Evolutionary conservation across 2,888 invertebrate genomes (phyloP), one percentile per base, ranked within the genome.

Genomic region (Campoplex nolae): DNA sequence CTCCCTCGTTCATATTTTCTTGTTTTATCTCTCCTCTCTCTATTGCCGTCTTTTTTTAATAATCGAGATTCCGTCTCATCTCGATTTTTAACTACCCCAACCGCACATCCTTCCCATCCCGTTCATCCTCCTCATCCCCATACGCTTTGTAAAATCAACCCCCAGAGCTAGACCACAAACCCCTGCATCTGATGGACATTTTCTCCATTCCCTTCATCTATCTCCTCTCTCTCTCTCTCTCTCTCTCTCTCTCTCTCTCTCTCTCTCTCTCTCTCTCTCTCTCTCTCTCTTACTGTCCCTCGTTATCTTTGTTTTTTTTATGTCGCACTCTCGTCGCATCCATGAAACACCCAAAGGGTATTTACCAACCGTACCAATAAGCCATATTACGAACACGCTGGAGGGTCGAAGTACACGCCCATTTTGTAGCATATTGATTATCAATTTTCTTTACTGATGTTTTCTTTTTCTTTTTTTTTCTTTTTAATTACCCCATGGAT

Each of bases 101-200:
- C 67, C 58, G 74, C 74, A 58, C 13, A 58, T 74, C 58, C 56
- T 74, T 74, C 23, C 74, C 58, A 42, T 58, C 58, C 42, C 74
- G 74, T 58, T 42, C n/a, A 54, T 35, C 28, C 78, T 8, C 65
- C 13, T 8, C 23, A 45, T 65, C 32, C 71, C 48, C 56, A 42
- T 76, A 45, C 67, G 76, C 76, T 73, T 68, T 77, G 81, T 42
- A 67, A 73, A 82, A 82, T 82, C 73, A 74, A 73, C 67, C 77
- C 45, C 45, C 77, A 70, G 28, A 83, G 58, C 54, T 70, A 56
- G 42, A 76, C 65, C 75, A 32, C 75, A 28, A 73, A 18, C 38
- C 74, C 42, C 62, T 71, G 23, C 62, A n/a, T 54, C n/a, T 73
- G 67, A 81, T 51, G 84, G 80, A 84, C 84, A 32, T 71, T 70